Percentiles rank a stretch among this genome's conserved stretches.
Evolutionary conservation across 1,140 invertebrate species (phyloP).

Genomic region (Magallana ariakensis): DNA sequence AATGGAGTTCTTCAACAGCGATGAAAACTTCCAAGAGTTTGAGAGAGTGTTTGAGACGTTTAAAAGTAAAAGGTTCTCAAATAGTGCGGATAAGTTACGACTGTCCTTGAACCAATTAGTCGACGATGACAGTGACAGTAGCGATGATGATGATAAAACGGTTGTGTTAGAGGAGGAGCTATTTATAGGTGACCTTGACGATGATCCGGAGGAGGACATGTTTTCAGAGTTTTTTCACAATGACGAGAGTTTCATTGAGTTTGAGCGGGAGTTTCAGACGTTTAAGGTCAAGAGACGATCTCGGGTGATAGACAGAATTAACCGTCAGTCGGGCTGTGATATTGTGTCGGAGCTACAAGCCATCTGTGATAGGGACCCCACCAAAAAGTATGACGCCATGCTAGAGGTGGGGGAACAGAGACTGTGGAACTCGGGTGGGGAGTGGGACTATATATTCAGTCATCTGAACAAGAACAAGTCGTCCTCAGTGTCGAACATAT

Average conservation of each 20-base stretch:
- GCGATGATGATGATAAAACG: slow-evolving; percentile 39
- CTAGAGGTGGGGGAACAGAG: slow-evolving; percentile 31
- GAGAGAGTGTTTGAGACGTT: slow-evolving; percentile 75
- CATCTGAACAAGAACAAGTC: slow-evolving; percentile 70
- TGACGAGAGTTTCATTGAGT: slow-evolving; percentile 75
- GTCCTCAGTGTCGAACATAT: slow-evolving; percentile 49
- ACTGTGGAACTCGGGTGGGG: slow-evolving; percentile 71
- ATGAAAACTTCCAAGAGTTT: slow-evolving; percentile 76
- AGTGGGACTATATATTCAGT: slow-evolving; percentile 74
- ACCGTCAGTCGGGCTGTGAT: slow-evolving; percentile 72
- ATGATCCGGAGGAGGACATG: slow-evolving; percentile 65
- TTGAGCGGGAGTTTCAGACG: slow-evolving; percentile 75
- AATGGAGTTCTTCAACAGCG: slow-evolving; percentile 75
- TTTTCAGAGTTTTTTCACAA: slow-evolving; percentile 76
- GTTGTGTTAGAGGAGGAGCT: slow-evolving; percentile 51
- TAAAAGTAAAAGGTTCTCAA: slow-evolving; percentile 69
- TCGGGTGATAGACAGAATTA: slow-evolving; percentile 62
- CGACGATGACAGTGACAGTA: slow-evolving; percentile 54
- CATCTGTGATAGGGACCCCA: slow-evolving; percentile 72
- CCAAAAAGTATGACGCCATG: slow-evolving; percentile 50
- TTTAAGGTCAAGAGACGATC: slow-evolving; percentile 69
- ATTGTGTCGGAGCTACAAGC: slow-evolving; percentile 73
- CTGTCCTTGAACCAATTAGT: slow-evolving; percentile 56
- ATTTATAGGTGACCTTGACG: slow-evolving; percentile 48
- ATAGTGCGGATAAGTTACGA: slow-evolving; percentile 62